Evolutionary conservation across 2,797 vertebrate species (phyloP).

Genomic region (Sebastes hubbsi): DNA sequence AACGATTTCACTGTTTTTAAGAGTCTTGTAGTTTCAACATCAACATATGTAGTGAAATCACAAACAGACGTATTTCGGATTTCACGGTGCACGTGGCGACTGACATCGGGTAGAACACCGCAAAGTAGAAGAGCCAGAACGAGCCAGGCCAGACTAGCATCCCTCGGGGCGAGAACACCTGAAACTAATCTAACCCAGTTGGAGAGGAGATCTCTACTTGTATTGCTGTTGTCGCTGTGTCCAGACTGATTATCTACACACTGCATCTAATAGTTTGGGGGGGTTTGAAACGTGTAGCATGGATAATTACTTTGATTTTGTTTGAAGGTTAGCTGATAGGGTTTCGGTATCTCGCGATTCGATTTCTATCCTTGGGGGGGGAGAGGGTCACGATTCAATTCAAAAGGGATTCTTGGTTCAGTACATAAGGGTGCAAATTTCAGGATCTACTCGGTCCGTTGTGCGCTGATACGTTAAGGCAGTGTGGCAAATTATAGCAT

Average conservation of each 20-base stretch:
- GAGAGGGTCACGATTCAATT: not conserved
- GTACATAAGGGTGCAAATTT: no score
- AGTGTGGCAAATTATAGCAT: not conserved
- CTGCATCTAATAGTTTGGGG: not conserved
- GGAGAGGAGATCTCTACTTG: conserved; percentile 18
- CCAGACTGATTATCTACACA: conserved; percentile 21
- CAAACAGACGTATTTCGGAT: not conserved
- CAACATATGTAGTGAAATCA: not conserved
- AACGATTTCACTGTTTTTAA: not conserved
- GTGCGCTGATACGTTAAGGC: not conserved
- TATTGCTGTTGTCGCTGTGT: conserved; percentile 24
- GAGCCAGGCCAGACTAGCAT: not conserved
- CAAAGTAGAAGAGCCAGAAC: not conserved
- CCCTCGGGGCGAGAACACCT: conserved; percentile 29
- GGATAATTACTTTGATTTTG: not conserved
- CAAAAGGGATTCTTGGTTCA: not conserved
- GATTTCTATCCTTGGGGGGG: not conserved
- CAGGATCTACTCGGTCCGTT: not conserved
- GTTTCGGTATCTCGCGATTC: not conserved
- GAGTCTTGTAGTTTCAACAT: not conserved
- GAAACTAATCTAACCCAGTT: conserved; percentile 27
- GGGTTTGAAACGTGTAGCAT: not conserved
- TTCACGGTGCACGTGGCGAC: not conserved
- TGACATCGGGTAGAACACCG: not conserved
- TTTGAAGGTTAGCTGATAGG: not conserved